Evolutionary conservation across 2,888 invertebrate genomes (phyloP).

Genomic region (Lepidonotus clava): DNA sequence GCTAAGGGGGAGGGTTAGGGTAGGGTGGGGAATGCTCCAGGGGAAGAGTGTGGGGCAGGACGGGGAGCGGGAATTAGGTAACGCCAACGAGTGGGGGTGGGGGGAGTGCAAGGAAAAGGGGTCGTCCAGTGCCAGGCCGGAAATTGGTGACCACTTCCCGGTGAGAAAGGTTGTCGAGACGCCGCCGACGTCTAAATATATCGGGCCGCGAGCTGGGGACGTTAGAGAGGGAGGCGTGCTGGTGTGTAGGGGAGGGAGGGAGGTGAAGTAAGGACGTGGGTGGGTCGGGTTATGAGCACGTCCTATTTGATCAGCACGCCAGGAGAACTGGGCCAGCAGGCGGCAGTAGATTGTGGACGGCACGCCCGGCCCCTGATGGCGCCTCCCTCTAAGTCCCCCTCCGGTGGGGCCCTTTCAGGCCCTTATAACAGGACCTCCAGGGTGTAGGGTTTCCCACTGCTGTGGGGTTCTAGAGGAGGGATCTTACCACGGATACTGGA

Average conservation of each 20-base stretch:
- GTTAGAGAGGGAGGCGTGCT: slow-evolving; percentile 12
- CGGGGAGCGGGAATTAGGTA: too few species aligned
- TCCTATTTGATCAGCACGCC: background rate
- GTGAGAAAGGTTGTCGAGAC: background rate
- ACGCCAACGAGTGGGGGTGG: background rate
- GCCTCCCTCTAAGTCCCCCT: background rate
- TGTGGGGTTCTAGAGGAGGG: too few species aligned
- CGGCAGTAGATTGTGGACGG: background rate
- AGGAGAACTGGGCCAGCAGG: background rate
- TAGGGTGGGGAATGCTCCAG: too few species aligned
- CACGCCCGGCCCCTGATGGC: background rate
- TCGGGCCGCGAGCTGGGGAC: background rate
- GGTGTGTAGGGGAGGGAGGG: background rate
- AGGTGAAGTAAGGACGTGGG: background rate
- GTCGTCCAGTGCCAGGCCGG: background rate
- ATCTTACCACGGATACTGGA: too few species aligned
- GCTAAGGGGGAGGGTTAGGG: too few species aligned
- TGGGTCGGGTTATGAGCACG: too few species aligned
- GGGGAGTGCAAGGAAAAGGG: background rate
- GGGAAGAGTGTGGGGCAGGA: too few species aligned
- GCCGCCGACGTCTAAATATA: too few species aligned
- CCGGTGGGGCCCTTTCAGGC: background rate
- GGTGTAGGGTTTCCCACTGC: too few species aligned
- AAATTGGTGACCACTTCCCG: slow-evolving; percentile 7
- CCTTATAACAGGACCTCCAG: background rate